A percentile compares a stretch with the other conserved stretches of the same genome.
Conservation (phyloP, 2,113 vertebrate genomes). For the Poeciliopsis retropinna region DNA sequence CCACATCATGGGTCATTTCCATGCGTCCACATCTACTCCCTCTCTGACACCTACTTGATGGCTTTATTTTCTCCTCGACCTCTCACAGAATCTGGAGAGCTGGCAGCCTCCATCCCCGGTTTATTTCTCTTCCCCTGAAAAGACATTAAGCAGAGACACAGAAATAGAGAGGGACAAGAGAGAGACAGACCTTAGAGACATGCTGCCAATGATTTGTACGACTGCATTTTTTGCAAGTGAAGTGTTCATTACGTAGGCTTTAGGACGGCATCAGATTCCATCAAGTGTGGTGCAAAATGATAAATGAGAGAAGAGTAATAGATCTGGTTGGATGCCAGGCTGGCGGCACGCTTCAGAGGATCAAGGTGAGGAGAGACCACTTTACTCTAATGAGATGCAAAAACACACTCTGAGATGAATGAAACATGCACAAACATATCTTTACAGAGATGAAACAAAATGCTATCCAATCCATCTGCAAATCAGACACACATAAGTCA, state of each 20-base stretch:
- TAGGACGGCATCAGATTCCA: constrained; percentile 50
- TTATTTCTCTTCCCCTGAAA: constrained; percentile 94
- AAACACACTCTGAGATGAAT: constrained; percentile 33
- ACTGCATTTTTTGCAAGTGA: constrained; percentile 48
- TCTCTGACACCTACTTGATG: constrained; percentile 93
- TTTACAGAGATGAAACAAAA: constrained; percentile 21
- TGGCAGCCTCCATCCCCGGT: constrained; percentile 91
- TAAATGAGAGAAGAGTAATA: constrained; percentile 48
- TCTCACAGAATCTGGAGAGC: constrained; percentile 92
- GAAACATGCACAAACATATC: constrained; percentile 22
- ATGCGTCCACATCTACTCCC: constrained; percentile 38
- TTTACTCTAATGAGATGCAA: constrained; percentile 54
- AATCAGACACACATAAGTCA: neutral
- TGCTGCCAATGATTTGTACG: constrained; percentile 31
- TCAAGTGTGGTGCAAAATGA: constrained; percentile 41
- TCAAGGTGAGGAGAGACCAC: constrained; percentile 44
- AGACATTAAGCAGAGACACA: constrained; percentile 41
- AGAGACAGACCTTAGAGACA: constrained; percentile 16
- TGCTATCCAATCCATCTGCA: neutral
- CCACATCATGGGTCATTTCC: constrained; percentile 57
- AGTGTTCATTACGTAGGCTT: constrained; percentile 56
- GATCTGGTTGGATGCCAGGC: constrained; percentile 54
- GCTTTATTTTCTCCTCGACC: constrained; percentile 97
- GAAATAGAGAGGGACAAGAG: constrained; percentile 28
- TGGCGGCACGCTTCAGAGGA: constrained; percentile 39